Evolutionary conservation across 2,888 invertebrate species (phyloP).

Genomic region (Pammene fasciana): DNA sequence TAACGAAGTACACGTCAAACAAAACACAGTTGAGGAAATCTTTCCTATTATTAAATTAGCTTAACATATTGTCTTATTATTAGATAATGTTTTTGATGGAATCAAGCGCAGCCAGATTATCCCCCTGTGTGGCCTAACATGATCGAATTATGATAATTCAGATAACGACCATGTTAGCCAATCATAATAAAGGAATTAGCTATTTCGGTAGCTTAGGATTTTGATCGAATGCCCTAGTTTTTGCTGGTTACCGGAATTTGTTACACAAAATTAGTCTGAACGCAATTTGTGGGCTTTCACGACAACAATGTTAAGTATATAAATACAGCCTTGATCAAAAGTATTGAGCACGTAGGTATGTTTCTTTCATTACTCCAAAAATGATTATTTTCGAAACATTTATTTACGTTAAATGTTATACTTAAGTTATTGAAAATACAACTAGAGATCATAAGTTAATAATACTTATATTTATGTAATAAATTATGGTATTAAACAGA

Average conservation of each 20-base stretch:
- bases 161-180: constrained; percentile 50
- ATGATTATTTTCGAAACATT: too few relatives aligned
- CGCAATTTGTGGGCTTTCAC: background rate
- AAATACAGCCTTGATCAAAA: too few relatives aligned
- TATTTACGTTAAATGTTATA: too few relatives aligned
- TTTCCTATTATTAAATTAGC: constrained; percentile 24
- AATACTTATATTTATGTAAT: too few relatives aligned
- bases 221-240: constrained; percentile 22
- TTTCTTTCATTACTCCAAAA: too few relatives aligned
- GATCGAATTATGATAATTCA: constrained; percentile 56
- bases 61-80: constrained; percentile 25
- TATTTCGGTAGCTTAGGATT: constrained; percentile 45
- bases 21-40: too few relatives aligned
- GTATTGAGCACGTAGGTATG: too few relatives aligned
- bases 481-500: too few relatives aligned
- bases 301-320: background rate
- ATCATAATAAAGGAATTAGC: constrained; percentile 49
- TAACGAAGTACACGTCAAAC: too few relatives aligned
- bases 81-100: constrained; percentile 22
- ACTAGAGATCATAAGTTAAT: too few relatives aligned
- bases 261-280: background rate
- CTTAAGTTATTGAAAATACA: too few relatives aligned
- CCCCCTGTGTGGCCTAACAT: constrained; percentile 54
- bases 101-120: constrained; percentile 33
- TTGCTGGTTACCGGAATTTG: constrained; percentile 2